These are phyloP conservation scores for Morinoia aosen DNA, from an alignment of 2,888 invertebrate species.

Conservation along the genomic window DNA sequence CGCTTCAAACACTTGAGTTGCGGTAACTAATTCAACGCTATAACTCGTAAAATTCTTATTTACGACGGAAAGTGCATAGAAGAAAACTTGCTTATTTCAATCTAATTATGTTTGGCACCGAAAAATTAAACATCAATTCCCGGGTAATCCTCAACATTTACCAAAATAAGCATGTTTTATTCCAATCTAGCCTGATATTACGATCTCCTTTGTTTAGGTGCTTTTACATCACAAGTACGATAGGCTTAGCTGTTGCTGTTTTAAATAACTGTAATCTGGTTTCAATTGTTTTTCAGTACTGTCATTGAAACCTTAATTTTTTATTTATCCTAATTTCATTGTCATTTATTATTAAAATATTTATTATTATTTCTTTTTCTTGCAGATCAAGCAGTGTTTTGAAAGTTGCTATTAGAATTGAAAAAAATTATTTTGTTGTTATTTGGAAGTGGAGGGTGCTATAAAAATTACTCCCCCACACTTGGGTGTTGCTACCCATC, in stretches of 20 bases:
- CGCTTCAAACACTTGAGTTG: too few relatives aligned
- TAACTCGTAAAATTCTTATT: too few relatives aligned
- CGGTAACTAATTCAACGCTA: too few relatives aligned
- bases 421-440: not conserved
- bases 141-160: too few relatives aligned
- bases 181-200: too few relatives aligned
- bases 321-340: not conserved
- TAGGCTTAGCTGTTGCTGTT: not conserved
- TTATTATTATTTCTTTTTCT: not conserved
- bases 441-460: constrained; percentile 20
- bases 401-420: not conserved
- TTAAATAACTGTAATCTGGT: not conserved
- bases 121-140: too few relatives aligned
- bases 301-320: not conserved
- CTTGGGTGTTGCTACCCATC: constrained; percentile 30
- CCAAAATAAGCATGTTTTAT: too few relatives aligned
- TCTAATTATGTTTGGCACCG: too few relatives aligned
- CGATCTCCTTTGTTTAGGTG: too few relatives aligned
- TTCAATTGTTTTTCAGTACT: not conserved
- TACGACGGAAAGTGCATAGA: too few relatives aligned
- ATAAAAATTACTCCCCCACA: not conserved
- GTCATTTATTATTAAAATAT: not conserved
- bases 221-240: too few relatives aligned
- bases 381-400: not conserved
- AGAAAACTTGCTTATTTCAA: too few relatives aligned